Conservation (phyloP, 2,113 vertebrate species). For the Sinocyclocheilus maitianheensis region DNA sequence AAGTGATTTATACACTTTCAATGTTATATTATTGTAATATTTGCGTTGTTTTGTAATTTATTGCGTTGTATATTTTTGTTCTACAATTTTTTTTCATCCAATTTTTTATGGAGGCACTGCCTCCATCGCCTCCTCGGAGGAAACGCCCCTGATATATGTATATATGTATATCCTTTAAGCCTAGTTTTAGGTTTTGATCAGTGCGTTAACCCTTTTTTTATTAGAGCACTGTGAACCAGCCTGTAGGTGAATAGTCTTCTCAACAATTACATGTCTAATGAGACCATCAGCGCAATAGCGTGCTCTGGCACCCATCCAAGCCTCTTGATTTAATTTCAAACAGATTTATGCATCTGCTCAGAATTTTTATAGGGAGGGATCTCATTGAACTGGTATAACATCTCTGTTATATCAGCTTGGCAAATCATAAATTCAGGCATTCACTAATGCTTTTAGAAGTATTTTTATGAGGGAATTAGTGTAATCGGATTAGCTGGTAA, state of each 20-base stretch:
- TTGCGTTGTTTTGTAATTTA: too few relatives aligned
- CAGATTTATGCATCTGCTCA: slow-evolving; percentile 39
- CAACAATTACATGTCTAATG: slow-evolving; percentile 39
- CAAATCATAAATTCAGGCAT: slow-evolving; percentile 24
- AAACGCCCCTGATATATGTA: too few relatives aligned
- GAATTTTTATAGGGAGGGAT: slow-evolving; percentile 9
- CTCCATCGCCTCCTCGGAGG: too few relatives aligned
- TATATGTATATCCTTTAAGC: not conserved
- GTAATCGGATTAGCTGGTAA: slow-evolving; percentile 30
- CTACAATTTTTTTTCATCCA: too few relatives aligned
- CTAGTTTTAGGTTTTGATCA: not conserved
- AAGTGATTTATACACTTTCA: too few relatives aligned
- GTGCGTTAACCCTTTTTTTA: not conserved
- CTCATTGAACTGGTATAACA: slow-evolving; percentile 1
- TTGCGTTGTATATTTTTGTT: too few relatives aligned
- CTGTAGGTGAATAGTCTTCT: slow-evolving; percentile 35
- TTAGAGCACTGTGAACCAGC: not conserved
- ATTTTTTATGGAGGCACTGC: too few relatives aligned
- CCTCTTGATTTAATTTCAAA: slow-evolving; percentile 32
- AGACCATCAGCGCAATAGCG: slow-evolving; percentile 20
- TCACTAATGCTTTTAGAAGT: slow-evolving; percentile 1
- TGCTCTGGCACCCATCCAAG: slow-evolving; percentile 28
- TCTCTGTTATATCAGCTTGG: slow-evolving; percentile 33
- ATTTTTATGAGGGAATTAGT: slow-evolving; percentile 19
- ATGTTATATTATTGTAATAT: too few relatives aligned